Percentiles rank a stretch among this genome's conserved stretches.
Evolutionary conservation across 92 coral and sea anemone species (phyloP).

Genomic region (Phenganax subtilis): DNA sequence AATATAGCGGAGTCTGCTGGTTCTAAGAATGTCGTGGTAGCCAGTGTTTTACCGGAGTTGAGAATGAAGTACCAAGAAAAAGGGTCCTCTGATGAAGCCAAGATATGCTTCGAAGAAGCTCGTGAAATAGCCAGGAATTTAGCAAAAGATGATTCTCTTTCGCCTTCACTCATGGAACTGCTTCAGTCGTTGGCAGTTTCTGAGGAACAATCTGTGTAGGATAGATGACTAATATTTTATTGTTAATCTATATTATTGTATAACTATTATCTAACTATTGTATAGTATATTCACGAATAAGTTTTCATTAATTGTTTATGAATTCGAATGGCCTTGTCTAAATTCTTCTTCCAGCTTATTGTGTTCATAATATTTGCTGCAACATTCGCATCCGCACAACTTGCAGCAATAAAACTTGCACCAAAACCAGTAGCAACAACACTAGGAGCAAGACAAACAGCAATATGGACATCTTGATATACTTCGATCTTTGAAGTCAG

Average conservation of each 20-base stretch:
- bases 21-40: neutral
- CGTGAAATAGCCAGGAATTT: neutral
- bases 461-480: too few relatives aligned
- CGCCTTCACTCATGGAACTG: conserved; percentile 1
- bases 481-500: too few relatives aligned
- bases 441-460: too few relatives aligned
- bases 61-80: neutral
- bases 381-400: too few relatives aligned
- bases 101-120: conserved; percentile 1
- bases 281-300: too few relatives aligned
- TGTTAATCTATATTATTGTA: neutral
- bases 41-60: neutral
- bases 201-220: neutral
- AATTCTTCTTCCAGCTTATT: too few relatives aligned
- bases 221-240: neutral
- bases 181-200: neutral
- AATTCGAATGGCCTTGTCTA: too few relatives aligned
- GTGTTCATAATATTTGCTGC: too few relatives aligned
- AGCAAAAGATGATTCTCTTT: neutral
- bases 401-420: too few relatives aligned
- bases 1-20: neutral
- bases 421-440: too few relatives aligned
- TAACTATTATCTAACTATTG: too few relatives aligned
- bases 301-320: too few relatives aligned
- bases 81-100: neutral